phyloP scores from a whole-genome alignment of 1,140 invertebrate genomes.

The Orussus abietinus region DNA sequence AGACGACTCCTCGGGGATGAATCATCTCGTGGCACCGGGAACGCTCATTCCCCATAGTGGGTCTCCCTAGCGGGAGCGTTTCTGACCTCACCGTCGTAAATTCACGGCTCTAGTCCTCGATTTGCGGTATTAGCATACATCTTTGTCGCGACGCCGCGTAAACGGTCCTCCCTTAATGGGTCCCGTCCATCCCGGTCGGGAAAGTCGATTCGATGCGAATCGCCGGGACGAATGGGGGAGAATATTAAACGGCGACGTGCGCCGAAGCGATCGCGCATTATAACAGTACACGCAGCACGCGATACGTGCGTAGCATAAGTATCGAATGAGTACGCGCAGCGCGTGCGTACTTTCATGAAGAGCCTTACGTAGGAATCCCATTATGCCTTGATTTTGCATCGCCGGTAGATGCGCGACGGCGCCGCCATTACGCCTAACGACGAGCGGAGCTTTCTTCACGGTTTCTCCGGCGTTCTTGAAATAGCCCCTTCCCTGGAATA shows the following conservation, averaged over 20 bases:
- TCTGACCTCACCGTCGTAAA: too few species aligned
- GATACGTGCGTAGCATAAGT: conserved; percentile 22
- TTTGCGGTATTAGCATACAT: too few species aligned
- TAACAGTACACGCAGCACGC: too few species aligned
- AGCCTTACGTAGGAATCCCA: conserved; percentile 31
- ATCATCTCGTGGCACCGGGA: too few species aligned
- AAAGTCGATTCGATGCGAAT: conserved; percentile 12
- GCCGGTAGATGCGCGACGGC: conserved; percentile 15
- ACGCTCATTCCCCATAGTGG: too few species aligned
- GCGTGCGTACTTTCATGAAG: conserved; percentile 17
- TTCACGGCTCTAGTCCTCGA: too few species aligned
- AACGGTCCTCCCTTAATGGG: conserved; percentile 1
- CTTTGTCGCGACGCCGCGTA: too few species aligned
- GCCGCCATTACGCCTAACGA: conserved; percentile 12
- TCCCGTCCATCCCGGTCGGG: conserved; percentile 2
- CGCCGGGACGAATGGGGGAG: conserved; percentile 27
- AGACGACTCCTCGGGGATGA: too few species aligned
- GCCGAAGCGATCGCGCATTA: conserved; percentile 14
- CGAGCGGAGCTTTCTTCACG: conserved; percentile 8
- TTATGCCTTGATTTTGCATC: conserved; percentile 28
- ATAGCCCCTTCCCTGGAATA: too few species aligned
- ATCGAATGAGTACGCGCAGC: conserved; percentile 9
- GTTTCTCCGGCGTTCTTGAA: conserved; percentile 17
- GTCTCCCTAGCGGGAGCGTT: too few species aligned
- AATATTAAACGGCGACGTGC: conserved; percentile 17